Evolutionary conservation across 2,113 vertebrate genomes (phyloP).

Genomic region (Callopanchax toddi): DNA sequence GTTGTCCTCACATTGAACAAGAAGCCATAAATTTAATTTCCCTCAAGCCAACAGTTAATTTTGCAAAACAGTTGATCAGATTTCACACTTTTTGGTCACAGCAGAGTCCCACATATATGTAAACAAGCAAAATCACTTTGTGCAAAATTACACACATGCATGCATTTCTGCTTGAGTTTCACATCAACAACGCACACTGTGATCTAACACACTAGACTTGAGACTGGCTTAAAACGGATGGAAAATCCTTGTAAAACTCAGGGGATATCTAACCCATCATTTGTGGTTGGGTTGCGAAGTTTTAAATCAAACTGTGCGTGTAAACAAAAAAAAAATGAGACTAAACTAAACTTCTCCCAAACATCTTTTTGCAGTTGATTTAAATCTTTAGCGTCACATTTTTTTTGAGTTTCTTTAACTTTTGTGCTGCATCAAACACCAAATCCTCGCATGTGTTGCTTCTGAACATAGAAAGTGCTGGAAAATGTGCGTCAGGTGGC

Average conservation of each 20-base stretch:
- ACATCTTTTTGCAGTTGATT: slow-evolving; percentile 8
- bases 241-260: slow-evolving; percentile 72
- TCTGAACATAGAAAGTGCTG: slow-evolving; percentile 15
- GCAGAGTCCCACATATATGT: slow-evolving; percentile 13
- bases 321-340: slow-evolving; percentile 57
- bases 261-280: slow-evolving; percentile 66
- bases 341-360: slow-evolving; percentile 16
- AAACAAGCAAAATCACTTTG: slow-evolving; percentile 7
- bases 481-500: slow-evolving; percentile 53
- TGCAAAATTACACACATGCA: slow-evolving; percentile 3
- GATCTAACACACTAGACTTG: slow-evolving; percentile 33
- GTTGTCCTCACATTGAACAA: slow-evolving; percentile 1
- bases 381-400: neutral
- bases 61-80: slow-evolving; percentile 42
- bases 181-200: slow-evolving; percentile 4
- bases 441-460: slow-evolving; percentile 4
- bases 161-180: slow-evolving; percentile 29
- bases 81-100: slow-evolving; percentile 58
- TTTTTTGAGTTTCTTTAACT: neutral
- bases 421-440: slow-evolving; percentile 9
- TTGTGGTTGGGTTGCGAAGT: slow-evolving; percentile 72
- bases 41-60: slow-evolving; percentile 22
- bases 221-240: slow-evolving; percentile 54
- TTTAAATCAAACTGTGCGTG: slow-evolving; percentile 59
- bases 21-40: slow-evolving; percentile 25